Conservation (phyloP, 53 echinoderm and acorn worm species). For the Zoroaster sp. region DNA sequence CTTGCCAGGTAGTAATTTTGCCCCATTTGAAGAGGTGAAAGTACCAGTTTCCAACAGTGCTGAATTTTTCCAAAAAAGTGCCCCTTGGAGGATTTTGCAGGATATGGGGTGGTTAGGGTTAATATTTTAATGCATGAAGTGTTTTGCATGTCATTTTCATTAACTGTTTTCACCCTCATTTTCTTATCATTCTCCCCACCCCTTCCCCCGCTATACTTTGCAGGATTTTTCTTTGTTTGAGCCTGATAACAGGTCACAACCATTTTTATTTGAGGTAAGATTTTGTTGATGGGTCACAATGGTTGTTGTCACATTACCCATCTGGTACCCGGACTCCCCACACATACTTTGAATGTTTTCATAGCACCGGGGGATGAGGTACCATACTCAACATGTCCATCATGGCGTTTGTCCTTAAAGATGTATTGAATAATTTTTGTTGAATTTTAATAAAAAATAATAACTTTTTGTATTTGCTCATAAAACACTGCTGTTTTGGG, state of each 20-base stretch:
- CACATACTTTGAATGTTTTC: neutral
- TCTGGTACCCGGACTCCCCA: neutral
- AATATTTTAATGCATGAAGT: neutral
- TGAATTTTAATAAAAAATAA: too few relatives aligned
- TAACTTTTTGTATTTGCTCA: too few relatives aligned
- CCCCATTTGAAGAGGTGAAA: too few relatives aligned
- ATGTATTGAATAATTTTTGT: neutral
- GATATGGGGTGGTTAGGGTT: neutral
- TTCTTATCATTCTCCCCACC: neutral
- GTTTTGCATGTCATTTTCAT: neutral
- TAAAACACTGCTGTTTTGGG: too few relatives aligned
- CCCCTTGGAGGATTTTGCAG: too few relatives aligned
- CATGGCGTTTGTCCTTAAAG: neutral
- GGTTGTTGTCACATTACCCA: neutral
- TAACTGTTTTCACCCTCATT: slow-evolving; percentile 39
- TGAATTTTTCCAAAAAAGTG: too few relatives aligned
- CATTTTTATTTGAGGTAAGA: slow-evolving; percentile 51
- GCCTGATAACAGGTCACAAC: slow-evolving; percentile 38
- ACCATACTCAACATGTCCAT: neutral
- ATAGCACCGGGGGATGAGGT: neutral
- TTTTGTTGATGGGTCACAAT: neutral
- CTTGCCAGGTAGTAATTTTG: too few relatives aligned
- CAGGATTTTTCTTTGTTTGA: slow-evolving; percentile 56
- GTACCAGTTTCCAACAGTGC: too few relatives aligned
- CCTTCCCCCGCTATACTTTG: neutral